Evolutionary conservation across 2,797 vertebrate genomes (phyloP).

Genomic region (Thripadectes ignobilis): DNA sequence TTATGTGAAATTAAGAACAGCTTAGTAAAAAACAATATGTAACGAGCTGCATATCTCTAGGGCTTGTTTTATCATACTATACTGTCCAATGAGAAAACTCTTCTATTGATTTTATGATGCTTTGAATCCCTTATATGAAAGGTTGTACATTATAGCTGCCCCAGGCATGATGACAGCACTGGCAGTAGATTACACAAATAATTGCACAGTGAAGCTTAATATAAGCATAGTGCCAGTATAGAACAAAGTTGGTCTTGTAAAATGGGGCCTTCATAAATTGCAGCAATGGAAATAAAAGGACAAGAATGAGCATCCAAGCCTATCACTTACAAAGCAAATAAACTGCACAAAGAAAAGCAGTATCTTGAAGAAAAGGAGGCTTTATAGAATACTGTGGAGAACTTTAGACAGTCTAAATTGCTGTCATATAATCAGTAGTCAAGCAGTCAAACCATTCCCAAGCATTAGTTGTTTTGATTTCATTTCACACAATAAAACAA

Average conservation of each 20-base stretch:
- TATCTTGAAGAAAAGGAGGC: neutral
- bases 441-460: neutral
- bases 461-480: constrained; percentile 1
- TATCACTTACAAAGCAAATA: neutral
- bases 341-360: neutral
- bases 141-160: neutral
- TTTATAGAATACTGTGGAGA: neutral
- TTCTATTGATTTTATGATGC: neutral
- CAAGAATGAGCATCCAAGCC: neutral
- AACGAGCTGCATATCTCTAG: neutral
- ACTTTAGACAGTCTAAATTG: neutral
- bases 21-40: neutral
- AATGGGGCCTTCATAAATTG: neutral
- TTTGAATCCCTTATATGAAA: neutral
- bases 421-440: neutral
- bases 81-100: neutral
- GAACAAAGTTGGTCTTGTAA: neutral
- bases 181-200: neutral
- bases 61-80: neutral
- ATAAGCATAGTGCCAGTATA: neutral
- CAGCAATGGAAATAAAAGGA: neutral
- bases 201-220: neutral
- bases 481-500: neutral
- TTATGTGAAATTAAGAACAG: neutral
- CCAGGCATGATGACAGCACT: neutral